These are phyloP conservation scores for Ectemnius lituratus DNA, from an alignment of 2,888 invertebrate genomes.

Conservation along the genomic window DNA sequence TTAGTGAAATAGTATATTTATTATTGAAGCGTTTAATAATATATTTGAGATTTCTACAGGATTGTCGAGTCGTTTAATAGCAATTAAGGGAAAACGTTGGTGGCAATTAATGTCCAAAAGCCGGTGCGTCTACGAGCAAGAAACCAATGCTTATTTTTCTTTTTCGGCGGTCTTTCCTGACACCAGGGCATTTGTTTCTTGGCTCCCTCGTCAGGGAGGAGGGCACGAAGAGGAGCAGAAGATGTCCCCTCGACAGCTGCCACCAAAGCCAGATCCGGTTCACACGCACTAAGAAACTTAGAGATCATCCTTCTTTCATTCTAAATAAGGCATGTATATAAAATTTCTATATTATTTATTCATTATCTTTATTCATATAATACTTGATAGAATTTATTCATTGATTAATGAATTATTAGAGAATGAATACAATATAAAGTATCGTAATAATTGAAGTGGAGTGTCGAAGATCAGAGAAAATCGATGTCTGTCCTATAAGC, in stretches of 20 bases:
- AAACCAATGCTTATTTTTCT: not conserved
- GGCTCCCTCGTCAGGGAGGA: too few relatives aligned
- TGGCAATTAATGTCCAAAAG: not conserved
- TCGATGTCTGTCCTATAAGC: too few relatives aligned
- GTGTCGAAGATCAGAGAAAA: constrained; percentile 11
- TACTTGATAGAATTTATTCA: too few relatives aligned
- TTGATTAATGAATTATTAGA: too few relatives aligned
- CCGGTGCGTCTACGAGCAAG: not conserved
- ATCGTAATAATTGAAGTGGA: not conserved
- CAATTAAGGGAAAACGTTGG: not conserved
- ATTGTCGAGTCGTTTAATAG: too few relatives aligned
- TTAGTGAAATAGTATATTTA: too few relatives aligned
- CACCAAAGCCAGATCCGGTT: constrained; percentile 71
- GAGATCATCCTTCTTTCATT: constrained; percentile 19
- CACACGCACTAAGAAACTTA: constrained; percentile 60
- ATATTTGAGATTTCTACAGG: too few relatives aligned
- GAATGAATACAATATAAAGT: too few relatives aligned
- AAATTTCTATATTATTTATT: too few relatives aligned
- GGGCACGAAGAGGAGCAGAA: constrained; percentile 12
- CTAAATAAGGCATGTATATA: constrained; percentile 11
- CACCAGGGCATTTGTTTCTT: constrained; percentile 1
- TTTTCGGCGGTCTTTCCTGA: not conserved
- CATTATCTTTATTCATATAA: too few relatives aligned
- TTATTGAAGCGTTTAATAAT: too few relatives aligned
- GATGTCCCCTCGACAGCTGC: constrained; percentile 65